Percentiles rank a stretch among this genome's conserved stretches.
phyloP scores from a whole-genome alignment of 2,888 invertebrate genomes.

The Seira musarum region DNA sequence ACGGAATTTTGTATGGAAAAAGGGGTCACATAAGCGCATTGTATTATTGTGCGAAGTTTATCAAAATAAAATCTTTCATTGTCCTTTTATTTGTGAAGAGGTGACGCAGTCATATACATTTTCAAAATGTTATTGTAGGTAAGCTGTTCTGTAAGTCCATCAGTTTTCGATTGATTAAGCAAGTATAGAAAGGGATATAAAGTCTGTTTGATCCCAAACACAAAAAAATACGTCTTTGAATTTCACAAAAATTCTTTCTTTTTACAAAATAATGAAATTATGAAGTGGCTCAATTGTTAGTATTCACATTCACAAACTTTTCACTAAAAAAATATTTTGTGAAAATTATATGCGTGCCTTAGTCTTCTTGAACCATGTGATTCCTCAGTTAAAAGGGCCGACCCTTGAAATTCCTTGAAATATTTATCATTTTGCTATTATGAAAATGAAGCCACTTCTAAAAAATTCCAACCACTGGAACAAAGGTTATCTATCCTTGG shows the following conservation, averaged over 20 bases:
- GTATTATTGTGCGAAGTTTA: constrained; percentile 5
- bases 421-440: no score
- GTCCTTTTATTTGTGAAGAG: neutral
- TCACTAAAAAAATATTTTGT: neutral
- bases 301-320: neutral
- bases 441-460: no score
- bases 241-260: neutral
- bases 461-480: no score
- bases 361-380: neutral
- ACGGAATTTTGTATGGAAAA: neutral
- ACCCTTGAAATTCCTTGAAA: neutral
- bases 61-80: constrained; percentile 2
- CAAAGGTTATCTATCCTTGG: no score
- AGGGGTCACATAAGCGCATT: neutral
- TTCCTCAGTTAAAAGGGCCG: neutral
- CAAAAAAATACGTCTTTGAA: neutral
- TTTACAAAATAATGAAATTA: neutral
- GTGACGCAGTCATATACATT: neutral
- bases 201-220: neutral
- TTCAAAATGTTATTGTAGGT: neutral
- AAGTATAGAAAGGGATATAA: constrained; percentile 36
- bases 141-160: constrained; percentile 53
- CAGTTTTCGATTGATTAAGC: constrained; percentile 67
- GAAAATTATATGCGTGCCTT: constrained; percentile 2
- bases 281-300: constrained; percentile 7